Percentiles rank a stretch among this genome's conserved stretches.
These are phyloP conservation scores for Pseudococcus jackbeardsleyi DNA, from an alignment of 2,888 invertebrate species.

Conservation along the genomic window DNA sequence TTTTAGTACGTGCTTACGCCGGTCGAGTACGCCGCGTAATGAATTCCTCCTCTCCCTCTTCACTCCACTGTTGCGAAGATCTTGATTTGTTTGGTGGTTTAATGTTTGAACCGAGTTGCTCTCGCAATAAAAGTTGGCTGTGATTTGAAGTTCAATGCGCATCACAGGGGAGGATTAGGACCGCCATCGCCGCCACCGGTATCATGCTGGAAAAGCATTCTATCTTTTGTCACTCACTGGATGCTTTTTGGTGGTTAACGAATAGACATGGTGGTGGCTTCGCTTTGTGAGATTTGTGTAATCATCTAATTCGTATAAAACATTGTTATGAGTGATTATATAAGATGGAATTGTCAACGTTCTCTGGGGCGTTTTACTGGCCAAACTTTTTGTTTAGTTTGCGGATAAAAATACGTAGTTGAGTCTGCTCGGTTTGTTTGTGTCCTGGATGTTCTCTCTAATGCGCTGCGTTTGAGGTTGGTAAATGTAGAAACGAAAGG, in stretches of 20 bases:
- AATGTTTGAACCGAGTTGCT: not conserved
- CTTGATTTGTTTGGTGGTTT: slow-evolving; percentile 23
- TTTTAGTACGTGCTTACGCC: slow-evolving; percentile 19
- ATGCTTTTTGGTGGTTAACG: not conserved
- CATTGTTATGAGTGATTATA: too few relatives aligned
- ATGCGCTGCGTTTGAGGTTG: too few relatives aligned
- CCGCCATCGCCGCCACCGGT: not conserved
- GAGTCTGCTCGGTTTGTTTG: too few relatives aligned
- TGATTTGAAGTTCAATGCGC: slow-evolving; percentile 24
- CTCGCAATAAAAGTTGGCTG: not conserved
- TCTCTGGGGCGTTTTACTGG: too few relatives aligned
- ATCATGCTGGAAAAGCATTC: not conserved
- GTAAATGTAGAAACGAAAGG: too few relatives aligned
- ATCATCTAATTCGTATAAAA: not conserved
- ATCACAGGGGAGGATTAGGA: not conserved
- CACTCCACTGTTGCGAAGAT: not conserved
- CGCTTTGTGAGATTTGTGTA: not conserved
- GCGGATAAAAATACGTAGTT: too few relatives aligned
- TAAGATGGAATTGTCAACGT: too few relatives aligned
- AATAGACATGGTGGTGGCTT: not conserved
- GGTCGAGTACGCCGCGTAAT: not conserved
- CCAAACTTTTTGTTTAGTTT: too few relatives aligned
- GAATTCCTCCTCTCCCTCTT: not conserved
- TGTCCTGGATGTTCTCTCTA: too few relatives aligned
- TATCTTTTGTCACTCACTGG: not conserved